Conservation (phyloP, 2,888 invertebrate genomes). For the Teleiodes luculella region DNA sequence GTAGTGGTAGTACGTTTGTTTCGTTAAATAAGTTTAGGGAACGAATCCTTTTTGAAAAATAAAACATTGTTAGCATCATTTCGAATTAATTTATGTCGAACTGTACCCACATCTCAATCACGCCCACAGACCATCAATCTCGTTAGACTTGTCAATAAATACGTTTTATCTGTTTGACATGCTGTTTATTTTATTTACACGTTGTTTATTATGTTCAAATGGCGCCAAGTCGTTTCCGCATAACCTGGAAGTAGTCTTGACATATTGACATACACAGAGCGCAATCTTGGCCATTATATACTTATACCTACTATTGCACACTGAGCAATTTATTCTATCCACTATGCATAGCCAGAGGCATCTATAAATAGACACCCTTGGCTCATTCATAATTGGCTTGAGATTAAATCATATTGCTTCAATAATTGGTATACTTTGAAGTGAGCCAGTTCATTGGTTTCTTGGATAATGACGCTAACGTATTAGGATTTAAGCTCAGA, state of each 20-base stretch:
- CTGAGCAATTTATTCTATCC: background rate
- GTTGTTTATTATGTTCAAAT: background rate
- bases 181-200: background rate
- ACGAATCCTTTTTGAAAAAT: too few species aligned
- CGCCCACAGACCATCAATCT: background rate
- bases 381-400: background rate
- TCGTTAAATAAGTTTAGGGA: too few species aligned
- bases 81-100: background rate
- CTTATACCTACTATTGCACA: background rate
- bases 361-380: slow-evolving; percentile 5
- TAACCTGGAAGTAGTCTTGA: slow-evolving; percentile 13
- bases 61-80: too few species aligned
- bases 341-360: background rate
- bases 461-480: too few species aligned
- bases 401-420: background rate
- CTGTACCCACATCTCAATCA: background rate
- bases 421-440: background rate
- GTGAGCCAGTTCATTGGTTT: too few species aligned
- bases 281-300: background rate
- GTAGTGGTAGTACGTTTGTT: too few species aligned
- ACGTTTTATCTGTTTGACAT: background rate
- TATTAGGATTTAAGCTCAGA: background rate
- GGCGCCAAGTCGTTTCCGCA: slow-evolving; percentile 8
- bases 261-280: slow-evolving; percentile 2
- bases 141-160: background rate